phyloP scores from a whole-genome alignment of 2,797 vertebrate genomes.

The Liparis tanakae region DNA sequence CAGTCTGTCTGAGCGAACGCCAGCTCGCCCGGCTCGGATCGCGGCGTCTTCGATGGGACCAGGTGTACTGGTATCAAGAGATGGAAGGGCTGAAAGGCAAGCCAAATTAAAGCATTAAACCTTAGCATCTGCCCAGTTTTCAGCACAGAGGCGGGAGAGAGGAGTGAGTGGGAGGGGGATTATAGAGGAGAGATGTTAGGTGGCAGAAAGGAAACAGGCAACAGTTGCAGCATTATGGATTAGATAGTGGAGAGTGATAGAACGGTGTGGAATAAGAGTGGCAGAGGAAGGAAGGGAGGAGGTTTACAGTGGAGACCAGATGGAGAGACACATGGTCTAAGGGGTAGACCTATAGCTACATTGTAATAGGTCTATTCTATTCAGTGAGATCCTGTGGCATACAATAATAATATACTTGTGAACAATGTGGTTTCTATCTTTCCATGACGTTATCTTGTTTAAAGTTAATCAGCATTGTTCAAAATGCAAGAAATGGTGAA shows the following conservation, averaged over 20 bases:
- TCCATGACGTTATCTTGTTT: not conserved
- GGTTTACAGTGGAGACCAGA: not conserved
- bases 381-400: not conserved
- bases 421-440: not conserved
- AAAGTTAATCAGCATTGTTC: not conserved
- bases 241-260: conserved; percentile 24
- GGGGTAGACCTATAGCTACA: not conserved
- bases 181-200: conserved; percentile 54
- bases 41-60: conserved; percentile 72
- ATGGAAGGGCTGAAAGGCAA: conserved; percentile 71
- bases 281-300: not conserved
- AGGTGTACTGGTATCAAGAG: conserved; percentile 76
- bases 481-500: not conserved
- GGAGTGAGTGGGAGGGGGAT: conserved; percentile 58
- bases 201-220: conserved; percentile 47
- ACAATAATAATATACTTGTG: not conserved
- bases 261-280: conserved; percentile 8
- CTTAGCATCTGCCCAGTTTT: conserved; percentile 70
- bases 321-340: not conserved
- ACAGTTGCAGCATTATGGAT: conserved; percentile 17
- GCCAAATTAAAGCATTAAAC: conserved; percentile 77
- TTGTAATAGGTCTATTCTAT: not conserved
- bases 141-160: conserved; percentile 47
- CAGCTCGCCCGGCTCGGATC: conserved; percentile 73
- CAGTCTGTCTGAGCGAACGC: conserved; percentile 55